A percentile compares a stretch with the other conserved stretches of the same genome.
Conservation (phyloP, 2,888 invertebrate genomes). For the Phyto melanocephala region DNA sequence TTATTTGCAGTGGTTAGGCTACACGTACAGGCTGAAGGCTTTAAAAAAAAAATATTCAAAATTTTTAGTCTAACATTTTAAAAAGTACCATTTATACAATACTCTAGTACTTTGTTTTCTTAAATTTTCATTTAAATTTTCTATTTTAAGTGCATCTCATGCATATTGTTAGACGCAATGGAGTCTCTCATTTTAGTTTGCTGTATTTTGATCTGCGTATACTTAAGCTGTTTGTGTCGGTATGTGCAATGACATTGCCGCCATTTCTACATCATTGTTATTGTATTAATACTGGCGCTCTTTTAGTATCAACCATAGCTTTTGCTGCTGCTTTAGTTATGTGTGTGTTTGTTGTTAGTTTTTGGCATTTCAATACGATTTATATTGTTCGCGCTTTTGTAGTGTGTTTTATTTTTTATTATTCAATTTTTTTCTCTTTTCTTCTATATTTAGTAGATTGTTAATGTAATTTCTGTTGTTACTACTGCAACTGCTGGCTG, state of each 20-base stretch:
- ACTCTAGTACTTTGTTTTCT: too few species aligned
- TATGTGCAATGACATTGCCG: too few species aligned
- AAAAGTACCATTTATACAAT: too few species aligned
- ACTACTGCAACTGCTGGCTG: not conserved
- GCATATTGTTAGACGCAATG: not conserved
- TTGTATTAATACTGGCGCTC: not conserved
- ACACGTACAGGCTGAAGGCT: too few species aligned
- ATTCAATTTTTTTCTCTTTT: not conserved
- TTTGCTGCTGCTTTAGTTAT: not conserved
- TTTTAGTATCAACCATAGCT: not conserved
- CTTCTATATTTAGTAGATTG: not conserved
- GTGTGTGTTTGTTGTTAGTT: not conserved
- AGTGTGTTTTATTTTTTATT: not conserved
- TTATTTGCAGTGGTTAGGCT: too few species aligned
- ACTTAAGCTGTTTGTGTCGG: not conserved
- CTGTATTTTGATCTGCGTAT: not conserved
- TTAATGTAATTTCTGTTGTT: not conserved
- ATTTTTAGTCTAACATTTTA: too few species aligned
- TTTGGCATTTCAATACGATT: conserved; percentile 41
- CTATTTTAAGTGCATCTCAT: not conserved
- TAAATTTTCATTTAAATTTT: too few species aligned
- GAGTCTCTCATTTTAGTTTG: not conserved
- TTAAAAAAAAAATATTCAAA: too few species aligned
- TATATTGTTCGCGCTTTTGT: conserved; percentile 40
- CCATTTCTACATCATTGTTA: not conserved